phyloP scores from a whole-genome alignment of 1,140 invertebrate species.

The Trinorchestia longiramus region DNA sequence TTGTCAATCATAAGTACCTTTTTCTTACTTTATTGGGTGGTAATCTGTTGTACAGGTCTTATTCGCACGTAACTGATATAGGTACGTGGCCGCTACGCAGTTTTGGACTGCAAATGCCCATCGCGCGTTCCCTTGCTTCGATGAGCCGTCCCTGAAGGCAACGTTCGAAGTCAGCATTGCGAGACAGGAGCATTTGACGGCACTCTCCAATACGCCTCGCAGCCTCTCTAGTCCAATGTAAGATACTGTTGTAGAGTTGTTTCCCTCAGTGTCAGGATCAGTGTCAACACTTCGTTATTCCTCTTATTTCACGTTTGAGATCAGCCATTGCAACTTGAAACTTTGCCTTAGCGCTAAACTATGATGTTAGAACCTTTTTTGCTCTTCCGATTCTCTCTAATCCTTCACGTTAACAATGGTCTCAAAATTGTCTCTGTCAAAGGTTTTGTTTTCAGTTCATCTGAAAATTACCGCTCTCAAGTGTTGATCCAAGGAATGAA shows the following conservation, averaged over 20 bases:
- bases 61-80: background rate
- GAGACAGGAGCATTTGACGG: slow-evolving; percentile 76
- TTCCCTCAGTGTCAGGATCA: background rate
- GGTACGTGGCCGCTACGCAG: slow-evolving; percentile 72
- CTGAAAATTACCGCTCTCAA: no score
- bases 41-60: background rate
- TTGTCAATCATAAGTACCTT: no score
- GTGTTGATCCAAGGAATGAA: no score
- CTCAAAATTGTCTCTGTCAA: no score
- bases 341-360: no score
- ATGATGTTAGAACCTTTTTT: no score
- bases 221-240: slow-evolving; percentile 75
- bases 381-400: no score
- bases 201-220: slow-evolving; percentile 86
- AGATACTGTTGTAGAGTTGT: background rate
- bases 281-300: background rate
- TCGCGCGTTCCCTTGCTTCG: slow-evolving; percentile 93
- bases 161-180: slow-evolving; percentile 82
- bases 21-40: background rate
- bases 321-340: no score
- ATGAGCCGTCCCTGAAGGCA: slow-evolving; percentile 92
- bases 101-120: slow-evolving; percentile 89
- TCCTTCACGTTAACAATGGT: no score
- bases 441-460: no score
- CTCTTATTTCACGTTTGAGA: background rate